Percentiles rank a stretch among this genome's conserved stretches.
Conservation (phyloP, 1,140 invertebrate genomes). For the Diabrotica undecimpunctata region DNA sequence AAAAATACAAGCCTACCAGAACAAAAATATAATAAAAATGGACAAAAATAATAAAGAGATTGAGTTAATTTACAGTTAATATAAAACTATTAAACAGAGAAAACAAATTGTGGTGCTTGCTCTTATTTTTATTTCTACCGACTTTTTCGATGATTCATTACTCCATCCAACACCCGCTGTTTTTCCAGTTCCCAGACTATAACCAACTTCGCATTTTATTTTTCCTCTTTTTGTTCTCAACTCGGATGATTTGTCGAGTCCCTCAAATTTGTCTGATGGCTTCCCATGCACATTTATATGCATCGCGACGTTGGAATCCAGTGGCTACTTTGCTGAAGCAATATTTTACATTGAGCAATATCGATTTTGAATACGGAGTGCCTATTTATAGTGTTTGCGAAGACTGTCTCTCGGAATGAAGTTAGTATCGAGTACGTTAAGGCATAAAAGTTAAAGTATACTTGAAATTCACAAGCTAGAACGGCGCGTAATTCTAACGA, state of each 20-base stretch:
- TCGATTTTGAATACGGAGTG: background rate
- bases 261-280: constrained; percentile 1
- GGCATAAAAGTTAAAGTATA: background rate
- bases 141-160: too few species aligned
- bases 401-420: background rate
- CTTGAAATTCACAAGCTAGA: background rate
- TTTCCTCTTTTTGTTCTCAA: background rate
- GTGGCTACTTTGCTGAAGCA: background rate
- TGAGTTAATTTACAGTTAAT: too few species aligned
- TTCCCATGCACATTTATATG: background rate
- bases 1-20: too few species aligned
- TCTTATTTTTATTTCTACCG: too few species aligned
- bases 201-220: background rate
- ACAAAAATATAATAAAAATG: too few species aligned
- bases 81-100: too few species aligned
- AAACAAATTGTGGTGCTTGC: too few species aligned
- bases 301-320: background rate
- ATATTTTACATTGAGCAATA: background rate
- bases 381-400: constrained; percentile 2
- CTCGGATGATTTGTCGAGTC: background rate
- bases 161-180: too few species aligned
- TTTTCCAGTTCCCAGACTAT: background rate
- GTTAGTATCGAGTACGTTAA: background rate
- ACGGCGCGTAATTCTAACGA: too few species aligned
- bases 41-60: too few species aligned